phyloP scores from a whole-genome alignment of 2,113 vertebrate genomes.

The Plotosus lineatus region DNA sequence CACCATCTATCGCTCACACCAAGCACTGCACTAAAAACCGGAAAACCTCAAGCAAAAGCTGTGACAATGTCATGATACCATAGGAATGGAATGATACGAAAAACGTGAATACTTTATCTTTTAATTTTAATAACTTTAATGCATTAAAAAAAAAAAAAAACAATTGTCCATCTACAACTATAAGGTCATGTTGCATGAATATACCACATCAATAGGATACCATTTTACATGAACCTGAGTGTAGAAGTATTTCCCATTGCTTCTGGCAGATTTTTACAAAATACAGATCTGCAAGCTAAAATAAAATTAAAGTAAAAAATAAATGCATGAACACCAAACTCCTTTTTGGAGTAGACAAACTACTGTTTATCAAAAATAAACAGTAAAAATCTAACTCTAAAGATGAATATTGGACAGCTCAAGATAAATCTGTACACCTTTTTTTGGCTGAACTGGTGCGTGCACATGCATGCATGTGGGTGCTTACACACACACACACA shows the following conservation, averaged over 20 bases:
- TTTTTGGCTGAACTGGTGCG: no score
- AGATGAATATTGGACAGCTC: no score
- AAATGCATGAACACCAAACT: not conserved
- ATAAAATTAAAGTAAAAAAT: not conserved
- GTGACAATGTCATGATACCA: not conserved
- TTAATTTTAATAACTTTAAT: not conserved
- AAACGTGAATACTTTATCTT: not conserved
- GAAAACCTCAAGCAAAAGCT: not conserved
- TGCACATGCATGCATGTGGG: no score
- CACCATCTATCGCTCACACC: conserved; percentile 43
- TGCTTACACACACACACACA: no score
- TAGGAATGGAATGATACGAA: not conserved
- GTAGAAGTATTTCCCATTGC: not conserved
- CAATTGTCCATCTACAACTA: not conserved
- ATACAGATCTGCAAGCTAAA: not conserved
- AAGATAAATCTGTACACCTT: no score
- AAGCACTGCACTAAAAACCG: conserved; percentile 37
- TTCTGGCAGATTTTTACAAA: not conserved
- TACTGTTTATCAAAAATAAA: no score
- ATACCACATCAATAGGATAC: not conserved
- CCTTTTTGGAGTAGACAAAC: not conserved
- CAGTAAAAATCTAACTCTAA: no score
- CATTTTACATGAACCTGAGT: not conserved
- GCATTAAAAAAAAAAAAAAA: no score
- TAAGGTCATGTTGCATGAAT: not conserved